Evolutionary conservation across 2,797 vertebrate genomes (phyloP), one percentile per base, ranked within the genome.

Genomic region (Eulemur albifrons): DNA sequence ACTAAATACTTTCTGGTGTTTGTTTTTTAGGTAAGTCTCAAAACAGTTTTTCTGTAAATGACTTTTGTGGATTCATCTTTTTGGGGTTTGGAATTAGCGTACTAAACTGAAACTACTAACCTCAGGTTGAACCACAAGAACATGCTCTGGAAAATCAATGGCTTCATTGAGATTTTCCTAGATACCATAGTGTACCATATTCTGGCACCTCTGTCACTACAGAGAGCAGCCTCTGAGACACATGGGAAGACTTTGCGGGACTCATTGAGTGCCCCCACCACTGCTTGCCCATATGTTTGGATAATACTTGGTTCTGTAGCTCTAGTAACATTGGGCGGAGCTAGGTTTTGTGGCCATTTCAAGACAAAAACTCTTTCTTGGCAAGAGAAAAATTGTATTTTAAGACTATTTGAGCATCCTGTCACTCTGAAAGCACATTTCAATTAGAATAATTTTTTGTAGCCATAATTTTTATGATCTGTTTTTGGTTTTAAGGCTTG

Each of bases 351-450:
- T 90, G 79, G 13, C 73, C 65, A 35, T 63, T 65, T 90, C 67
- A 92, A 90, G 88, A 91, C 4, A 77, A 88, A 96, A 32, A 65
- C 35, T 72, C 93, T 95, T 84, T 84, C 91, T 90, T 83, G 76
- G 65, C 43, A 88, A 38, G 65, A 95, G 76, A 94, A 90, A 90
- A 59, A 72, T 59, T 50, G 1, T 35, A 30, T 92, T 77, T 94
- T 75, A 57, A 79, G 70, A 84, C 40, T 54, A 45, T 92, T 45
- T 67, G 52, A 93, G 48, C 38, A 32, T 67, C 77, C 13, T 65
- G 1, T 80, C 32, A 50, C 72, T 90, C 88, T 84, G 30, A 87
- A 72, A 84, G 50, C 10, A 32, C 12, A 0, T 93, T 88, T 95
- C 79, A 52, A 2, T 80, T 94, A 38, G 21, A 90, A 80, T 85